A percentile compares a stretch with the other conserved stretches of the same genome.
These are phyloP conservation scores for Xanthostigma xanthostigma DNA, from an alignment of 2,888 invertebrate species.

Conservation along the genomic window DNA sequence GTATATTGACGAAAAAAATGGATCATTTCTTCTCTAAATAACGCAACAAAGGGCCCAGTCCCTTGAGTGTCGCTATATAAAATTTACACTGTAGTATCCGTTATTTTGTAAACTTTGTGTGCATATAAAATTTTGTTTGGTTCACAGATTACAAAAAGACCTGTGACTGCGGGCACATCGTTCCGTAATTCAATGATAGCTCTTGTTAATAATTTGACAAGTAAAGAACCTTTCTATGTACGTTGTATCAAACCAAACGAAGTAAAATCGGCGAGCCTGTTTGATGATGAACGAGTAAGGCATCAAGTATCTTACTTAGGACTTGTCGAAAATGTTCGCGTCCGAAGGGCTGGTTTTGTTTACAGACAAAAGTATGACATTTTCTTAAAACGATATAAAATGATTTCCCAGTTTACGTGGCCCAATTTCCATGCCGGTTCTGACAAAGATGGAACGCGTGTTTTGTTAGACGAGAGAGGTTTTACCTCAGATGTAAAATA, in stretches of 20 bases:
- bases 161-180: constrained; percentile 82
- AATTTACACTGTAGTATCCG: too few relatives aligned
- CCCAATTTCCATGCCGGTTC: constrained; percentile 75
- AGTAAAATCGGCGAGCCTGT: constrained; percentile 70
- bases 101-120: constrained; percentile 14
- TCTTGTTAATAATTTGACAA: constrained; percentile 71
- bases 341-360: constrained; percentile 94
- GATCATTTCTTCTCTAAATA: too few relatives aligned
- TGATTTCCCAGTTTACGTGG: constrained; percentile 93
- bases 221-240: constrained; percentile 93
- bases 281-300: constrained; percentile 65
- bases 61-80: too few relatives aligned
- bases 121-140: background rate
- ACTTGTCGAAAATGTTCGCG: constrained; percentile 87
- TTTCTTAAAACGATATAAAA: constrained; percentile 90
- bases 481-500: constrained; percentile 76
- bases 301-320: constrained; percentile 79
- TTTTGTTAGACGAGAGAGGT: constrained; percentile 67
- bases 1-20: too few relatives aligned
- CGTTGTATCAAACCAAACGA: constrained; percentile 97
- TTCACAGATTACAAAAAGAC: constrained; percentile 79
- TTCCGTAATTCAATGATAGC: constrained; percentile 92
- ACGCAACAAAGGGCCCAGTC: too few relatives aligned
- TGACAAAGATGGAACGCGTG: constrained; percentile 70
- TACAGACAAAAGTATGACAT: constrained; percentile 85